Percentiles rank a stretch among this genome's conserved stretches.
Conservation (phyloP, 2,888 invertebrate species). For the Xestoiulus laeticollis region DNA sequence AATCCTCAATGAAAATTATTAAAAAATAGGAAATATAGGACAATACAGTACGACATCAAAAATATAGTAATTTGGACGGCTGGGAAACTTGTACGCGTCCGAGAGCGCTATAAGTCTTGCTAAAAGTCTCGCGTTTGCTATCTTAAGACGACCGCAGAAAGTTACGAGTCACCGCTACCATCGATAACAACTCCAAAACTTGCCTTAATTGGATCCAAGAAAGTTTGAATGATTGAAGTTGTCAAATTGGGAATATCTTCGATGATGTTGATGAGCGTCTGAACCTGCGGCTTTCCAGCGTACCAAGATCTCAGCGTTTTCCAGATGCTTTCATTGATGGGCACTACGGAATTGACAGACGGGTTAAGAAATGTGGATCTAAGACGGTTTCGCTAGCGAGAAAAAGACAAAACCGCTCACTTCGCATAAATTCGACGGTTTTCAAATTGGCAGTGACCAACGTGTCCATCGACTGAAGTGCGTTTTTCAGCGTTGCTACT, state of each 20-base stretch:
- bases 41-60: no score
- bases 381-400: background rate
- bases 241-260: constrained; percentile 50
- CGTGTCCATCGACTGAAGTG: background rate
- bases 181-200: no score
- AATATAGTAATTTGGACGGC: no score
- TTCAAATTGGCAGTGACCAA: background rate
- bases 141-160: no score
- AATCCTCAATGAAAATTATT: no score
- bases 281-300: background rate
- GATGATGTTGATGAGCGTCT: constrained; percentile 47
- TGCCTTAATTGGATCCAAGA: constrained; percentile 45
- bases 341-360: background rate
- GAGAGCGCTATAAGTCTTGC: no score
- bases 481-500: background rate
- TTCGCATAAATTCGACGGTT: background rate
- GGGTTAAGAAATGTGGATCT: background rate
- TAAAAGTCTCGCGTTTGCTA: no score
- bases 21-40: no score
- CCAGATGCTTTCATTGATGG: constrained; percentile 47
- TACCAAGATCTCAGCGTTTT: background rate
- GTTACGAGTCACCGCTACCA: no score
- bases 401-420: background rate
- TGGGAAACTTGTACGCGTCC: no score
- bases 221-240: constrained; percentile 8